Evolutionary conservation across 2,113 vertebrate genomes (phyloP), one percentile per base, ranked within the genome.

Genomic region (Barbus barbus): DNA sequence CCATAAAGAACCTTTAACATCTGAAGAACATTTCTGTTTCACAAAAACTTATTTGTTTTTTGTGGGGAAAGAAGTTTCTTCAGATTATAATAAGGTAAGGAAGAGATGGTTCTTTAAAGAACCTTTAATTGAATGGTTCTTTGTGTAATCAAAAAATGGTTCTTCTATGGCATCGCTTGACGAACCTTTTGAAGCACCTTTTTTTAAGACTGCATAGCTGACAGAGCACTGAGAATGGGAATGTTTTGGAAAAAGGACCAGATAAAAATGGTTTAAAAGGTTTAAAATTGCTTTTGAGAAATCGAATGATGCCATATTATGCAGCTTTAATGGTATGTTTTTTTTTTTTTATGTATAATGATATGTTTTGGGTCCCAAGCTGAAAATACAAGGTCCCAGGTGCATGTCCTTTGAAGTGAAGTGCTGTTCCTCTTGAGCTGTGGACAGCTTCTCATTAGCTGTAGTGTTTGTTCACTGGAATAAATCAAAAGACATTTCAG

Each of bases 371-470:
- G 67, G 60, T 56, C 60, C 20, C 86, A 85, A n/a, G n/a, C n/a
- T n/a, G n/a, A n/a, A n/a, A n/a, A n/a, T n/a, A n/a, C n/a, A n/a
- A n/a, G n/a, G n/a, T n/a, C 60, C 20, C 86, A 85, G 84, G 84
- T 87, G 86, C 74, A 14, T 75, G 63, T 87, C 31, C 86, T 87
- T 87, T 87, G 81, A 87, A 85, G 76, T 44, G 76, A n/a, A 33
- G 22, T 16, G 38, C 53, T 51, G 3, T 78, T 18, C 33, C 78
- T 85, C 48, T 81, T 53, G 20, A 71, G 71, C 6, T 41, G 28
- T 20, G 33, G 36, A 46, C 38, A 22, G 60, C n/a, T 78, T 67
- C 58, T 85, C 56, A 67, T 74, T 72, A 75, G 13, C 56, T 26
- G 26, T 14, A 33, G 65, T 60, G 44, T 85, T 85, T 46, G 33